phyloP scores from a whole-genome alignment of 2,888 invertebrate genomes.

The Petrolisthes manimaculis region DNA sequence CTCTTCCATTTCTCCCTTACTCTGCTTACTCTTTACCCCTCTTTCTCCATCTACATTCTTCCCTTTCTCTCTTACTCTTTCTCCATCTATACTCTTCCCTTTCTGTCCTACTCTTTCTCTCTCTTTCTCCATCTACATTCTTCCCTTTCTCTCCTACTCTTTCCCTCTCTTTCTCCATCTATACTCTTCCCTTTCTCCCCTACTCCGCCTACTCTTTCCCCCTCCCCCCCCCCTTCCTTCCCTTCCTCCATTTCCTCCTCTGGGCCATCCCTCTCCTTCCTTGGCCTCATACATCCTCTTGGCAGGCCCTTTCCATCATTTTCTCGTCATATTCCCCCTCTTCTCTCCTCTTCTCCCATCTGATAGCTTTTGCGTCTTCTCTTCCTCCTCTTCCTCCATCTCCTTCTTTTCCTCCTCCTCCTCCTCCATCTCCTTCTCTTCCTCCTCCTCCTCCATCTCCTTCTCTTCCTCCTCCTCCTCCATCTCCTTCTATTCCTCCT shows the following conservation, averaged over 20 bases:
- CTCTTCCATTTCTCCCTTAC: background rate
- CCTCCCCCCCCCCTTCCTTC: background rate
- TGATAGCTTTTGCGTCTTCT: too few species aligned
- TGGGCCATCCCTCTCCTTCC: conserved; percentile 10
- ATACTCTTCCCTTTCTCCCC: background rate
- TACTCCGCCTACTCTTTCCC: background rate
- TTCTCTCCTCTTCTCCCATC: background rate
- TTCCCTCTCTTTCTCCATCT: background rate
- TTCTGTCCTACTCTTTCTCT: background rate
- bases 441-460: background rate
- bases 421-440: background rate
- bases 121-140: background rate
- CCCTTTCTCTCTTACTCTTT: background rate
- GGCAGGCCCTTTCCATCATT: conserved; percentile 18
- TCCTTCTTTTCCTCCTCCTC: background rate
- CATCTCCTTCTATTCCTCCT: background rate
- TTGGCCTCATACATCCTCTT: conserved; percentile 12
- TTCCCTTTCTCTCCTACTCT: background rate
- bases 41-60: background rate
- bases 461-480: background rate
- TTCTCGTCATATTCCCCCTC: background rate
- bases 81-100: background rate
- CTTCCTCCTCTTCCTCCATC: conserved; percentile 6
- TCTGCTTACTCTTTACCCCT: background rate
- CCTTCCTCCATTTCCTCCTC: background rate